Evolutionary conservation across 2,113 vertebrate genomes (phyloP), one percentile per base, ranked within the genome.

Genomic region (Poecile atricapillus): DNA sequence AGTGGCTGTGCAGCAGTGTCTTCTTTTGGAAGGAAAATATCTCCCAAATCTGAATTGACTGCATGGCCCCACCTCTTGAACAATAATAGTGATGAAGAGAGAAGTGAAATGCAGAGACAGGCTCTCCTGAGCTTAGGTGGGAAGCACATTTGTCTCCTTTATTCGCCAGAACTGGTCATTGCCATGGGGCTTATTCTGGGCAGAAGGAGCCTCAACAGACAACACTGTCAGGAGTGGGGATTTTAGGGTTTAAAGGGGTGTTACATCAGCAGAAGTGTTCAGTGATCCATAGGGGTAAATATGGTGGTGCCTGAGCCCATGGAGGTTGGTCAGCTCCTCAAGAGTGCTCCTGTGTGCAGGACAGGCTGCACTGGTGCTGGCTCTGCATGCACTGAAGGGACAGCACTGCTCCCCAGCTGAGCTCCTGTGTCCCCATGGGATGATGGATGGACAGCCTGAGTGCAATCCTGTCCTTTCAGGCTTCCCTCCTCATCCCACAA

Each of bases 221-320:
- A 27, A 9, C 0, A 1, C 5, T 63, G 24, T 24, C 49, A 75
- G 41, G 30, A 75, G 28, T 2, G 9, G 21, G 62, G 12, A 64
- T 82, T 84, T 81, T 8, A 23, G 41, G 22, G 16, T 65, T 92
- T 22, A 37, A 20, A n/a, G 31, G 52, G 30, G 8, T 30, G 9
- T 41, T 33, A 33, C 9, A 24, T 10, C 49, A 49, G 11, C 9
- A 39, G 80, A 65, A 59, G 21, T 2, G 11, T 43, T 80, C 14
- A 13, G 50, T 21, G 55, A 17, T 63, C 52, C 58, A 25, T 1
- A 31, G 31, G 55, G 28, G 16, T 15, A 27, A 59, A 18, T 21
- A 5, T 5, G 37, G n/a, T 5, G 31, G 22, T 62, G 31, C 35
- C 25, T 7, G 31, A 21, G 53, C 11, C 35, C 0, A 0, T 12